A percentile compares a stretch with the other conserved stretches of the same genome.
phyloP scores from a whole-genome alignment of 2,888 invertebrate species.

The Drosophila kuntzei region DNA sequence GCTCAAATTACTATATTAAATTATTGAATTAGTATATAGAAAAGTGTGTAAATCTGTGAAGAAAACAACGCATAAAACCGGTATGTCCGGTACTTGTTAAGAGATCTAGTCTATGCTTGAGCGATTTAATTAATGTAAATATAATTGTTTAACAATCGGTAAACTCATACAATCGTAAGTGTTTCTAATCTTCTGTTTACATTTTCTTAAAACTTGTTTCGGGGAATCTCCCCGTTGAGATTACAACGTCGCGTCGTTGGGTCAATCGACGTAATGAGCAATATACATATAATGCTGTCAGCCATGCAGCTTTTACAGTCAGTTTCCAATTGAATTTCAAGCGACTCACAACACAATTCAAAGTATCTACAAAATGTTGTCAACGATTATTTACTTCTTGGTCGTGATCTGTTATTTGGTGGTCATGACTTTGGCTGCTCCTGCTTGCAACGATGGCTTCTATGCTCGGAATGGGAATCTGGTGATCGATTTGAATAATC shows the following conservation, averaged over 20 bases:
- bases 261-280: background rate
- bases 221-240: slow-evolving; percentile 61
- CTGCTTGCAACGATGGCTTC: slow-evolving; percentile 50
- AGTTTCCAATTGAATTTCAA: slow-evolving; percentile 41
- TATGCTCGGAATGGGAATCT: slow-evolving; percentile 45
- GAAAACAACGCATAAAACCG: slow-evolving; percentile 7
- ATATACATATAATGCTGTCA: slow-evolving; percentile 42
- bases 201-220: slow-evolving; percentile 40
- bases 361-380: slow-evolving; percentile 32
- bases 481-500: slow-evolving; percentile 39
- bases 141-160: slow-evolving; percentile 1
- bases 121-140: slow-evolving; percentile 4
- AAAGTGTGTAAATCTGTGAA: background rate
- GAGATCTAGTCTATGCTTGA: background rate
- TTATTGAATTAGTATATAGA: too few relatives aligned
- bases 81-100: background rate
- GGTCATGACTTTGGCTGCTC: slow-evolving; percentile 20
- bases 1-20: background rate
- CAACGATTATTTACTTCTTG: background rate
- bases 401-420: slow-evolving; percentile 17
- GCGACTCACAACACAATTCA: slow-evolving; percentile 3
- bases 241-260: slow-evolving; percentile 1
- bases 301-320: background rate
- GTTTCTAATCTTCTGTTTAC: slow-evolving; percentile 26
- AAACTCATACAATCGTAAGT: slow-evolving; percentile 6